Conservation (phyloP, 1,140 invertebrate species). For the Melitaea cinxia region DNA sequence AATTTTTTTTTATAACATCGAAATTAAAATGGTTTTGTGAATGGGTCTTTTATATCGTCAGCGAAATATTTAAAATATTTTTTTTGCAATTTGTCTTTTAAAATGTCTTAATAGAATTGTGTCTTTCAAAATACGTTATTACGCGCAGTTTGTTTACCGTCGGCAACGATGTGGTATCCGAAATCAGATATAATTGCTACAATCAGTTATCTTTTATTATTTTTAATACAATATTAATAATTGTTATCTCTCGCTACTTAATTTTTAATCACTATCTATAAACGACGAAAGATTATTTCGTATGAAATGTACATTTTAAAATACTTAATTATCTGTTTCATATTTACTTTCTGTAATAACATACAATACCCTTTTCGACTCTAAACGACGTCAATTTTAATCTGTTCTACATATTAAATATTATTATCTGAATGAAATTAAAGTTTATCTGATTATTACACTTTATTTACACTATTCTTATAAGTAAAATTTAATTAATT, state of each 20-base stretch:
- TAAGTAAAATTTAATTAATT: too few species aligned
- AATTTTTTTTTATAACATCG: not conserved
- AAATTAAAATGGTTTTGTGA: not conserved
- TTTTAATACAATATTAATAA: slow-evolving; percentile 27
- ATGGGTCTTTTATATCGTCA: not conserved
- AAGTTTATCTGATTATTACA: too few species aligned
- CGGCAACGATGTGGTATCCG: slow-evolving; percentile 12
- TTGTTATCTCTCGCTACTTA: slow-evolving; percentile 30
- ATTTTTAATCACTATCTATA: slow-evolving; percentile 28
- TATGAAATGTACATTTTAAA: slow-evolving; percentile 18
- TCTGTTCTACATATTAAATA: too few species aligned
- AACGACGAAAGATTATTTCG: slow-evolving; percentile 14
- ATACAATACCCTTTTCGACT: too few species aligned
- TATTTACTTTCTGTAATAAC: too few species aligned
- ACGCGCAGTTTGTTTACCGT: slow-evolving; percentile 10
- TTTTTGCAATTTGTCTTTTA: not conserved
- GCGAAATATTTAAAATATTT: too few species aligned
- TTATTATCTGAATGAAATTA: too few species aligned
- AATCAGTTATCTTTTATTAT: slow-evolving; percentile 21
- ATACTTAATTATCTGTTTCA: slow-evolving; percentile 8
- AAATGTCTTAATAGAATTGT: not conserved
- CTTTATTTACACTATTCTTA: too few species aligned
- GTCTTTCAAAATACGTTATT: not conserved
- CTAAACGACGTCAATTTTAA: too few species aligned
- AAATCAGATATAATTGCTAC: slow-evolving; percentile 15